Conservation (phyloP, 1,140 invertebrate species). For the Coenobita brevimanus region DNA sequence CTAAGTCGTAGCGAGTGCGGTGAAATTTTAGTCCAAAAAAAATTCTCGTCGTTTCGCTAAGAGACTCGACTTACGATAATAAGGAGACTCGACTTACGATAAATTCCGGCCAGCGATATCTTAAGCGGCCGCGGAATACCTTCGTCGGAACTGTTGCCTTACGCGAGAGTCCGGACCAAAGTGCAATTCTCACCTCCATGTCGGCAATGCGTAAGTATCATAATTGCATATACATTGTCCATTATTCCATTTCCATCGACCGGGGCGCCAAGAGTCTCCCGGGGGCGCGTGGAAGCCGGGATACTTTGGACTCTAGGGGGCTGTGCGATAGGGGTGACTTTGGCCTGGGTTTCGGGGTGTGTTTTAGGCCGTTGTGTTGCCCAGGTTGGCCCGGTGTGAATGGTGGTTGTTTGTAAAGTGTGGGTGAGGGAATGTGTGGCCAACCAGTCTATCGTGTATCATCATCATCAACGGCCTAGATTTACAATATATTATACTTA, state of each 20-base stretch:
- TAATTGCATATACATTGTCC: conserved; percentile 58
- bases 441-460: conserved; percentile 26
- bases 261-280: neutral
- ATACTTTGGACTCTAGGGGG: neutral
- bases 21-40: too few relatives aligned
- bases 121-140: conserved; percentile 48
- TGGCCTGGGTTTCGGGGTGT: neutral
- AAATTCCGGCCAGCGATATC: conserved; percentile 55
- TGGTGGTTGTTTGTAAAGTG: conserved; percentile 53
- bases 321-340: neutral
- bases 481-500: too few relatives aligned
- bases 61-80: too few relatives aligned
- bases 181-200: conserved; percentile 57
- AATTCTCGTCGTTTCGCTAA: too few relatives aligned
- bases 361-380: neutral
- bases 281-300: neutral
- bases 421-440: conserved; percentile 31
- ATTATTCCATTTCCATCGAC: conserved; percentile 56
- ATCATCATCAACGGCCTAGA: too few relatives aligned
- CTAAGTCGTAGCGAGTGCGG: too few relatives aligned
- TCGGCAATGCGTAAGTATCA: conserved; percentile 40
- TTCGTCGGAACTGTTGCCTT: conserved; percentile 55
- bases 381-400: conserved; percentile 41
- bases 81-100: conserved; percentile 41
- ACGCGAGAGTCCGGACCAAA: conserved; percentile 3